A percentile compares a stretch with the other conserved stretches of the same genome.
These are phyloP conservation scores for Phyllotreta cruciferae DNA, from an alignment of 2,888 invertebrate species.

Conservation along the genomic window DNA sequence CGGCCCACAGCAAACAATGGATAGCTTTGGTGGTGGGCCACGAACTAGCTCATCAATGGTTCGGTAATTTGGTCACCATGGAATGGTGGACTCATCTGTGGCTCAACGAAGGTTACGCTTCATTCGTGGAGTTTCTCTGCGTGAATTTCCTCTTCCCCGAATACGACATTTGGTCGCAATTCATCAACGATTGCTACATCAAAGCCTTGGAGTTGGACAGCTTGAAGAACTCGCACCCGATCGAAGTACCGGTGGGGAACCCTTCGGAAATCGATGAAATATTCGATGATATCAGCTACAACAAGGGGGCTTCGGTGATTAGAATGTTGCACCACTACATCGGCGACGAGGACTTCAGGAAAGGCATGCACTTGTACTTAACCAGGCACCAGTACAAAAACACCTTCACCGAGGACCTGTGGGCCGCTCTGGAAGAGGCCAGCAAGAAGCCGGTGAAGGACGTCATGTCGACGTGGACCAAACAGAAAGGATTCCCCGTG, in stretches of 20 bases:
- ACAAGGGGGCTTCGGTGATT: slow-evolving; percentile 93
- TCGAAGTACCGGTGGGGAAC: slow-evolving; percentile 93
- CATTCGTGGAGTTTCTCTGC: slow-evolving; percentile 94
- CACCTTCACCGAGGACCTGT: slow-evolving; percentile 92
- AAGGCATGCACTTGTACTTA: slow-evolving; percentile 91
- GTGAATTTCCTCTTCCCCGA: slow-evolving; percentile 93
- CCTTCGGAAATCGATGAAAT: slow-evolving; percentile 97
- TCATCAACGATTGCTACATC: slow-evolving; percentile 88
- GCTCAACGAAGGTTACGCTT: slow-evolving; percentile 90
- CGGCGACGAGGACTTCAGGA: slow-evolving; percentile 89
- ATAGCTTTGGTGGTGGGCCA: slow-evolving; percentile 90
- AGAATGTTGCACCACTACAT: slow-evolving; percentile 94
- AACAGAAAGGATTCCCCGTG: slow-evolving; percentile 96
- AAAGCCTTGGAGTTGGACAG: slow-evolving; percentile 87
- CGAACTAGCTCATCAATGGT: slow-evolving; percentile 98
- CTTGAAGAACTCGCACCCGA: slow-evolving; percentile 92
- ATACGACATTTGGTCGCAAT: slow-evolving; percentile 97
- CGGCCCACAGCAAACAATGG: slow-evolving; percentile 81
- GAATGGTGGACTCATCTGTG: slow-evolving; percentile 98
- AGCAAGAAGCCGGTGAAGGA: slow-evolving; percentile 88
- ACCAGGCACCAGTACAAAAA: slow-evolving; percentile 88
- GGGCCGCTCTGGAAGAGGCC: slow-evolving; percentile 87
- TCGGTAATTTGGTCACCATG: slow-evolving; percentile 97
- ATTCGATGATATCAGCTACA: slow-evolving; percentile 96
- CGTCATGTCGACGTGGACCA: slow-evolving; percentile 97